Percentiles rank a stretch among this genome's conserved stretches.
Conservation (phyloP, 2,797 vertebrate genomes). For the Fistularia commersonii region DNA sequence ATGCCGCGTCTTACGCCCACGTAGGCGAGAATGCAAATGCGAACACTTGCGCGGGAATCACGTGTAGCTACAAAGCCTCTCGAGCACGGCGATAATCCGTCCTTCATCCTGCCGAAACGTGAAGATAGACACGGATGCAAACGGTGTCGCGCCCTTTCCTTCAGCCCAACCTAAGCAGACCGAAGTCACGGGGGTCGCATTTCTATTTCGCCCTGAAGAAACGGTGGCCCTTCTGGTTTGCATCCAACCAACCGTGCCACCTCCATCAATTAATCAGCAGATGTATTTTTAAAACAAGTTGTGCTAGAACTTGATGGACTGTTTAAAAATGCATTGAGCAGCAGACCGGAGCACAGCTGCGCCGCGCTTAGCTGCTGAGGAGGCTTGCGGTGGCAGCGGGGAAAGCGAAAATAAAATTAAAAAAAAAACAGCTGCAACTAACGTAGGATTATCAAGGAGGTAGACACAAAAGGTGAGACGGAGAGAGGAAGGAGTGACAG, state of each 20-base stretch:
- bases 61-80: constrained; percentile 8
- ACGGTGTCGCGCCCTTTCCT: constrained; percentile 20
- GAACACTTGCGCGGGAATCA: constrained; percentile 3
- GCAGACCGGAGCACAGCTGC: constrained; percentile 56
- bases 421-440: constrained; percentile 21
- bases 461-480: constrained; percentile 32
- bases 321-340: constrained; percentile 76
- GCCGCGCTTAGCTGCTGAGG: constrained; percentile 30
- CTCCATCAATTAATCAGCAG: constrained; percentile 78
- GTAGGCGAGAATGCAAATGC: constrained; percentile 21
- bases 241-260: constrained; percentile 44
- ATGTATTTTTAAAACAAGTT: constrained; percentile 79
- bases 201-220: constrained; percentile 29
- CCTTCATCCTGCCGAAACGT: not conserved
- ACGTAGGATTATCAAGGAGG: constrained; percentile 20
- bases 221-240: constrained; percentile 44
- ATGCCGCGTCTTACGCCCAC: constrained; percentile 30
- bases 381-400: constrained; percentile 31
- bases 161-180: constrained; percentile 19
- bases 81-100: constrained; percentile 8
- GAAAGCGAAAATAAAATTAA: too few species aligned
- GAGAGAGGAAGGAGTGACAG: constrained; percentile 17
- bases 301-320: constrained; percentile 75
- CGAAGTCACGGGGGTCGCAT: constrained; percentile 26
- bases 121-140: constrained; percentile 2